phyloP scores from a whole-genome alignment of 2,113 vertebrate genomes.

The Galemys pyrenaicus region DNA sequence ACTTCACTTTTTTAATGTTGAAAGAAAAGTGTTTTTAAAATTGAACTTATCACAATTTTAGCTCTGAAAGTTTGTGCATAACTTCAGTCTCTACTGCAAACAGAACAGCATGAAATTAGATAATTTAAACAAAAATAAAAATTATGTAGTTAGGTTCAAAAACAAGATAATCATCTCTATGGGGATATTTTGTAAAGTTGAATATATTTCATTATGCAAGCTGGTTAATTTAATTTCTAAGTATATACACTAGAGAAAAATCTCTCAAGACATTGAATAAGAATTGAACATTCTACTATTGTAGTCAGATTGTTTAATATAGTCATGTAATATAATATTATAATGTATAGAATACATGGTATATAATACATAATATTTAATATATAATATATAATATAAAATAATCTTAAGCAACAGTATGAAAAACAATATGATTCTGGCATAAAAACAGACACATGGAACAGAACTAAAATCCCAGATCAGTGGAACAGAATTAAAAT shows the following conservation, averaged over 20 bases:
- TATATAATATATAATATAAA: too few relatives aligned
- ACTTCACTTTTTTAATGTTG: neutral
- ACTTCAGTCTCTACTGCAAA: neutral
- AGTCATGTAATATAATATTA: too few relatives aligned
- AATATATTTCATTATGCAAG: neutral
- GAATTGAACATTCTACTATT: neutral
- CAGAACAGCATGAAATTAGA: neutral
- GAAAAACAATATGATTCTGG: too few relatives aligned
- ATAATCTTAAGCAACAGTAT: too few relatives aligned
- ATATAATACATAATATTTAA: too few relatives aligned
- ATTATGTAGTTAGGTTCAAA: neutral
- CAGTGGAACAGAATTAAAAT: too few relatives aligned
- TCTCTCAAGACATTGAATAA: neutral
- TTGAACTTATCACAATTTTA: neutral
- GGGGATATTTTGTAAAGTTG: neutral
- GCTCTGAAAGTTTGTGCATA: neutral
- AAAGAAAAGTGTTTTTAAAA: neutral
- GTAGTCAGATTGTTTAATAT: too few relatives aligned
- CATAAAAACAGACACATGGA: too few relatives aligned
- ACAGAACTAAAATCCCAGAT: too few relatives aligned
- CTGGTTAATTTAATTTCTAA: neutral
- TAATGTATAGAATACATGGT: too few relatives aligned
- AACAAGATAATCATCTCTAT: neutral
- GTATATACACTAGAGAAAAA: neutral
- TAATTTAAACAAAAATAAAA: slow-evolving; percentile 5